A percentile compares a stretch with the other conserved stretches of the same genome.
phyloP scores from a whole-genome alignment of 2,113 vertebrate genomes.

The Planiliza haematocheilus region DNA sequence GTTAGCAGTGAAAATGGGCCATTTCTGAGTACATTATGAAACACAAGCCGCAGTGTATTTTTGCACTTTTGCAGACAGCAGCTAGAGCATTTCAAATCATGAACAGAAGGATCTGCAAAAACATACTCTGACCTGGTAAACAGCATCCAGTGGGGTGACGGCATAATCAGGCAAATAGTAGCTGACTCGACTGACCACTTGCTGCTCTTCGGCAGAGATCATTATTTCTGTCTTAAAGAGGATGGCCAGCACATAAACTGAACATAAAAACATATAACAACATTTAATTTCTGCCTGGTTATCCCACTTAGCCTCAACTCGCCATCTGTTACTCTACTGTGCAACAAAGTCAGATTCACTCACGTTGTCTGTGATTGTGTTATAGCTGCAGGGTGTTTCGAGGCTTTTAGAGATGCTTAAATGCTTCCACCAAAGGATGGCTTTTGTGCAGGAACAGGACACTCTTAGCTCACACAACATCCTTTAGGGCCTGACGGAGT shows the following conservation, averaged over 20 bases:
- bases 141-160: slow-evolving; percentile 28
- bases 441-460: slow-evolving; percentile 36
- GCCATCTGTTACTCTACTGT: slow-evolving; percentile 33
- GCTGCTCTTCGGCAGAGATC: background rate
- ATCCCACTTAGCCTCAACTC: slow-evolving; percentile 22
- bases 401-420: slow-evolving; percentile 39
- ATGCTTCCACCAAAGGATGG: slow-evolving; percentile 26
- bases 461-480: slow-evolving; percentile 44
- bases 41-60: slow-evolving; percentile 57
- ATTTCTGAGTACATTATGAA: slow-evolving; percentile 58
- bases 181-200: background rate
- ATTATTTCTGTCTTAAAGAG: slow-evolving; percentile 11
- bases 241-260: background rate
- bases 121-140: slow-evolving; percentile 42
- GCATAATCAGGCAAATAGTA: slow-evolving; percentile 34
- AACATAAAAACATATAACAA: slow-evolving; percentile 29
- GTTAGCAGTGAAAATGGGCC: slow-evolving; percentile 50
- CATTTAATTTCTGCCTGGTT: slow-evolving; percentile 28
- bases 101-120: slow-evolving; percentile 38
- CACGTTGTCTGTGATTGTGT: slow-evolving; percentile 17
- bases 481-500: slow-evolving; percentile 36
- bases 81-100: slow-evolving; percentile 50
- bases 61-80: slow-evolving; percentile 47
- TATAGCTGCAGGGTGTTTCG: slow-evolving; percentile 26
- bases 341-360: slow-evolving; percentile 45